Conservation (phyloP, 2,888 invertebrate species). For the Parnassius apollo region DNA sequence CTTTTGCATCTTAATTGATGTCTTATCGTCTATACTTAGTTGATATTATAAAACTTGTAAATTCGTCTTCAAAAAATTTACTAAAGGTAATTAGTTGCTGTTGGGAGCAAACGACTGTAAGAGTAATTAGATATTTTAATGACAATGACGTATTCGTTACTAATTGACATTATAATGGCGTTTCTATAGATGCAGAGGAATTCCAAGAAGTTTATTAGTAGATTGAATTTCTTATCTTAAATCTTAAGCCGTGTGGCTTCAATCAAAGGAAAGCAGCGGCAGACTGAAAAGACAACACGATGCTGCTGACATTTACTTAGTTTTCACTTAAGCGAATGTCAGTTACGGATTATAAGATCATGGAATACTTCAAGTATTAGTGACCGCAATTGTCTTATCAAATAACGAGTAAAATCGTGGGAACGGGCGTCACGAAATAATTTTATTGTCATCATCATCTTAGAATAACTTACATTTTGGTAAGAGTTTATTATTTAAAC, state of each 20-base stretch:
- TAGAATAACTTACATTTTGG: not conserved
- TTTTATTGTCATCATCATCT: conserved; percentile 9
- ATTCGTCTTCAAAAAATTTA: conserved; percentile 1
- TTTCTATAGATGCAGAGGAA: not conserved
- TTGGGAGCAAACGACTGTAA: not conserved
- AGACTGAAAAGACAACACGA: conserved; percentile 19
- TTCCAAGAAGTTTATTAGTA: conserved; percentile 11
- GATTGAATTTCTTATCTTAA: conserved; percentile 20
- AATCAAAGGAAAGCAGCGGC: conserved; percentile 41
- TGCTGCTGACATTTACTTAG: conserved; percentile 42
- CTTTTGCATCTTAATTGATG: conserved; percentile 28
- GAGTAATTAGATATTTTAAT: conserved; percentile 12
- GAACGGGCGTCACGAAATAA: conserved; percentile 25
- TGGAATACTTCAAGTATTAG: conserved; percentile 28
- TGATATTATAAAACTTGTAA: conserved; percentile 13
- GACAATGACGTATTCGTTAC: not conserved
- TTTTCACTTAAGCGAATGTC: conserved; percentile 65
- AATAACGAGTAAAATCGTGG: conserved; percentile 31
- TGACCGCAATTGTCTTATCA: conserved; percentile 29
- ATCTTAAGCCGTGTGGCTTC: conserved; percentile 35
- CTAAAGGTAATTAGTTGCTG: not conserved
- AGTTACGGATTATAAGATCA: conserved; percentile 54
- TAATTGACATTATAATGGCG: conserved; percentile 17
- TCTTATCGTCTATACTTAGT: conserved; percentile 29
- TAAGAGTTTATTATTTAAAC: not conserved